Evolutionary conservation across 2,797 vertebrate genomes (phyloP).

Genomic region (Rhinichthys osculus): DNA sequence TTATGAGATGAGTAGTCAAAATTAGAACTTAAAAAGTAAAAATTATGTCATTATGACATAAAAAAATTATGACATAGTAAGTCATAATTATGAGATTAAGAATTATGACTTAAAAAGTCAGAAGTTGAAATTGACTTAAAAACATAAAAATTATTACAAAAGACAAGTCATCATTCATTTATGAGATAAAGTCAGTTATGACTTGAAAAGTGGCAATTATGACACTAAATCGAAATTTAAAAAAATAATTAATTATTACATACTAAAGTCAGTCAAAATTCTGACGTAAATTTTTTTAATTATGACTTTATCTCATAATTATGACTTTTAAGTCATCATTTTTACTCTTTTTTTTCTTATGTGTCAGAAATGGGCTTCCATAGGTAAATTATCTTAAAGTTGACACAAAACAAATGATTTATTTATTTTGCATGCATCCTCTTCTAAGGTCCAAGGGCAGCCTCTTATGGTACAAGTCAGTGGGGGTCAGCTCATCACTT

Average conservation of each 20-base stretch:
- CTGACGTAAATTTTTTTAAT: too few species aligned
- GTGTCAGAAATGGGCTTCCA: not conserved
- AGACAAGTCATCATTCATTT: not conserved
- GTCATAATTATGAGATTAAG: too few species aligned
- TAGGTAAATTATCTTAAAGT: not conserved
- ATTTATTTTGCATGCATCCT: not conserved
- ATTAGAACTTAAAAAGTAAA: too few species aligned
- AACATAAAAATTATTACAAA: too few species aligned
- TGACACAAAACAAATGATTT: too few species aligned
- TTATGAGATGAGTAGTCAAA: too few species aligned
- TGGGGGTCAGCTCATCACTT: conserved; percentile 97
- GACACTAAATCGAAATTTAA: too few species aligned
- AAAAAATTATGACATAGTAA: not conserved
- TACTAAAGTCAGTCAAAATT: too few species aligned
- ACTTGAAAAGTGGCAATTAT: not conserved
- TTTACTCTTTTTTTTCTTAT: not conserved
- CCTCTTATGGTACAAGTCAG: conserved; percentile 99
- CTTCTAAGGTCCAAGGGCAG: conserved; percentile 92
- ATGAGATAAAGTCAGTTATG: not conserved
- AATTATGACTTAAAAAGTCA: not conserved
- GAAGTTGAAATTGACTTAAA: too few species aligned
- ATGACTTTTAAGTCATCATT: too few species aligned
- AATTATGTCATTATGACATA: not conserved
- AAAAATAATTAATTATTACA: too few species aligned
- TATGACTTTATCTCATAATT: not conserved